Evolutionary conservation across 2,888 invertebrate species (phyloP), one percentile per base, ranked within the genome.

Genomic region (Rhagonycha fulva): DNA sequence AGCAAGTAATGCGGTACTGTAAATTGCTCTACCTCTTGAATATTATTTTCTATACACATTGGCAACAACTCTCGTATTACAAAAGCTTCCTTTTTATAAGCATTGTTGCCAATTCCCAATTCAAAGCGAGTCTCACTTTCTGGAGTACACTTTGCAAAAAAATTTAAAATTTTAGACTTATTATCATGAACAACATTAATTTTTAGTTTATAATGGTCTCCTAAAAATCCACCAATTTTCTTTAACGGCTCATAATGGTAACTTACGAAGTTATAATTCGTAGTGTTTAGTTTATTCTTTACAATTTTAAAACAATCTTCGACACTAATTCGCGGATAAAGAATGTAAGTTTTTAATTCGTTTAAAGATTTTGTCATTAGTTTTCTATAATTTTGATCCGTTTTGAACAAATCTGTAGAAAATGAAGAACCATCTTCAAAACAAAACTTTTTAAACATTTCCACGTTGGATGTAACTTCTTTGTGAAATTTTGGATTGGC

Each of bases 81-180:
- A 82, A 82, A 82, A 28, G 79, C 75, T 76, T 84, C 84, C 74
- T 83, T 84, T 71, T 78, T 80, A 72, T 83, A 84, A 2, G 79
- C 80, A 12, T 80, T 81, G 66, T 80, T 79, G 63, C 72, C 78
- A 23, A 79, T 68, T 5, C 82, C 74, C 23, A 82, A 74, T 9
- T 82, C 78, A 32, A 70, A 77, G 9, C 80, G 80, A 9, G 76
- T 68, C 11, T 73, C 70, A 23, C 76, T 76, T 47, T 75, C 76
- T 0, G 84, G 84, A 30, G 81, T 69, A 14, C 78, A 82, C 75
- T 85, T 85, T 3, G 81, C 78, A 68, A 85, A 85, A 32, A 82
- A 82, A 63, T 79, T 75, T 47, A 82, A 70, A 9, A 47, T 66
- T 78, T 77, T 63, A 28, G 73, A 60, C 11, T 80, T 71, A n/a